Evolutionary conservation across 1,140 invertebrate genomes (phyloP), one percentile per base, ranked within the genome.

Genomic region (Drosophila leontia): DNA sequence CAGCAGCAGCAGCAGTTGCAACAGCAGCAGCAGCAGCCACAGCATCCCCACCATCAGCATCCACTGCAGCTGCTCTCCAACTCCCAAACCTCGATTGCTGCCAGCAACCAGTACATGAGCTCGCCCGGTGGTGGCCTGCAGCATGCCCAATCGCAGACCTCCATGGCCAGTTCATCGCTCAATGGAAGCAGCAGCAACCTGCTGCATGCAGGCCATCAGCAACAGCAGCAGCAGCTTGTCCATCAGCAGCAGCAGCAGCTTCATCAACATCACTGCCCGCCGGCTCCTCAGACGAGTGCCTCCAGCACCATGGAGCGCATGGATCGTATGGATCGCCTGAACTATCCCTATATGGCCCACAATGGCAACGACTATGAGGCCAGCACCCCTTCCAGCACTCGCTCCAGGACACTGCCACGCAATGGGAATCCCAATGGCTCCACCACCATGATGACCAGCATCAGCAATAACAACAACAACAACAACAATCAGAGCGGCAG

Each of bases 111-210:
- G 4, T 70, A 55, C 11, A 47, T 69, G 61, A 61, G 56, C 26
- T 64, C 37, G 7, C 35, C 55, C 1, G 56, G 47, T 4, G 34
- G 44, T 3, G 74, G 69, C 13, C 51, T 93, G 41, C 92, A 93
- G 93, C 94, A 82, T 93, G 94, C 81, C 86, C 92, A 69, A 92
- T 94, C 91, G 92, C 94, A 85, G 93, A 94, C 80, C 85, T 94
- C 79, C 91, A 94, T 92, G 91, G 94, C 65, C 82, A 94, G 55
- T 70, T 94, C 68, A 81, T 94, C 17, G 39, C 93, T 94, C 23
- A 84, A 91, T 29, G 87, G 86, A n/a, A 91, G 91, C 78, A 91
- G 68, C 67, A 91, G 82, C 68, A 91, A 91, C 60, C 56, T 91
- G 45, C 26, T 92, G 57, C 80, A 82, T 13, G 34, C n/a, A 19